These are phyloP conservation scores for Leucoraja erinaceus DNA, from an alignment of 2,113 vertebrate species.

Conservation along the genomic window DNA sequence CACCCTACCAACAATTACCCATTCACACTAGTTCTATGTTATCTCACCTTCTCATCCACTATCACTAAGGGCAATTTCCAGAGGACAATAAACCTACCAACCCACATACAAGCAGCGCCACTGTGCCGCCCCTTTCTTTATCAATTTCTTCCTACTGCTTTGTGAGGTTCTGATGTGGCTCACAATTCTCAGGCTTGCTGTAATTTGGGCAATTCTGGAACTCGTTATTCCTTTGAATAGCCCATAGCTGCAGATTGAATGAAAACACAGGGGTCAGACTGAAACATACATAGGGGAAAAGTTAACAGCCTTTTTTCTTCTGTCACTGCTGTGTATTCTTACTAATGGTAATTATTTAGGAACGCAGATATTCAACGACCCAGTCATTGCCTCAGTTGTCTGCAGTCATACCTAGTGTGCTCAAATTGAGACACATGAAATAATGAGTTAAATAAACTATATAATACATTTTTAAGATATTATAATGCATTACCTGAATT, in stretches of 20 bases:
- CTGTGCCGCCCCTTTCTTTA: too few species aligned
- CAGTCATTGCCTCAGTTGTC: not conserved
- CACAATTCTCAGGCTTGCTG: too few species aligned
- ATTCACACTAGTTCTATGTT: too few species aligned
- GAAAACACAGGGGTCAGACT: not conserved
- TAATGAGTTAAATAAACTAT: not conserved
- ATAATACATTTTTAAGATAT: not conserved
- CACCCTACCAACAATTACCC: too few species aligned
- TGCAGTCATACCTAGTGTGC: not conserved
- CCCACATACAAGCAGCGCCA: too few species aligned
- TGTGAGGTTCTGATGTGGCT: too few species aligned
- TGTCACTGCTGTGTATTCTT: not conserved
- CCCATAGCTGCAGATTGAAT: not conserved
- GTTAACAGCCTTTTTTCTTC: not conserved
- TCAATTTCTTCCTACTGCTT: too few species aligned
- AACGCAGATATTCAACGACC: not conserved
- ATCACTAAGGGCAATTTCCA: too few species aligned
- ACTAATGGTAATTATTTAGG: not conserved
- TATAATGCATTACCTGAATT: slow-evolving; percentile 60
- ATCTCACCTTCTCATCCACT: too few species aligned
- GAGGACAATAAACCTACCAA: too few species aligned
- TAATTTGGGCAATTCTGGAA: not conserved
- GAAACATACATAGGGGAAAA: not conserved
- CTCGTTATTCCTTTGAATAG: not conserved
- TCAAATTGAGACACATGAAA: not conserved